Base-by-base conservation (phyloP, 2,888 invertebrate genomes). In the Ormyrus rosae region DNA sequence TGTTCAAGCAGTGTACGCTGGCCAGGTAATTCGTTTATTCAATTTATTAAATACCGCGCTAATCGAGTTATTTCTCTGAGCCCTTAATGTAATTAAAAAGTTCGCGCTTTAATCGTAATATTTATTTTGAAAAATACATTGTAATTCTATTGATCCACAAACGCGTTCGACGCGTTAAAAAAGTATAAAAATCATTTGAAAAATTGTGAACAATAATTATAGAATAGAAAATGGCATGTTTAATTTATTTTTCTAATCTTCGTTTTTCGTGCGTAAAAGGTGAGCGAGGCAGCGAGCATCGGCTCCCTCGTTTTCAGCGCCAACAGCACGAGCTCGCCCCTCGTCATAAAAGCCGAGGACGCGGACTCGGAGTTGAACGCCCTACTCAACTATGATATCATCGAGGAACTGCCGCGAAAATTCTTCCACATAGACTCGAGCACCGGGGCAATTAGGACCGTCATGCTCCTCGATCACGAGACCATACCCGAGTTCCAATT, bases 331-430 rank as follows among this genome's bases (percentile, higher is more conserved):
- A 95, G 94, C 85, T 91, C 92, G 56, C 98, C 98, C 60, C 92
- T 99, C 75, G 97, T 98, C 74, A 94, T 99, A 80, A 94, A 93
- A 85, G 96, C 97, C 0, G 92, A 92, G 78, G 99, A 99, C 91
- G 93, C 92, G 1, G 99, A 99, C 92, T 95, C 96, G 60, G 95
- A 97, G 87, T 93, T 95, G 69, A 96, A 98, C 92, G 95, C 96
- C 48, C 93, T 96, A 84, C 92, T 99, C 80, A 94, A 95, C 86
- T 99, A 95, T 91, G 95, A 96, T 89, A 96, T 99, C 83, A 92
- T 96, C 76, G 96, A 97, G 90, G 94, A 95, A 74, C 91, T 94
- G 82, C 96, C 96, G 1, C 93, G 95, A 83, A 93, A 94, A 84
- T 95, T 94, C 88, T 98, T 98, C 91, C 94, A 94, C 88, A 95